These are phyloP conservation scores for Scaptomyza parva DNA, from an alignment of 2,888 invertebrate species.

Conservation along the genomic window DNA sequence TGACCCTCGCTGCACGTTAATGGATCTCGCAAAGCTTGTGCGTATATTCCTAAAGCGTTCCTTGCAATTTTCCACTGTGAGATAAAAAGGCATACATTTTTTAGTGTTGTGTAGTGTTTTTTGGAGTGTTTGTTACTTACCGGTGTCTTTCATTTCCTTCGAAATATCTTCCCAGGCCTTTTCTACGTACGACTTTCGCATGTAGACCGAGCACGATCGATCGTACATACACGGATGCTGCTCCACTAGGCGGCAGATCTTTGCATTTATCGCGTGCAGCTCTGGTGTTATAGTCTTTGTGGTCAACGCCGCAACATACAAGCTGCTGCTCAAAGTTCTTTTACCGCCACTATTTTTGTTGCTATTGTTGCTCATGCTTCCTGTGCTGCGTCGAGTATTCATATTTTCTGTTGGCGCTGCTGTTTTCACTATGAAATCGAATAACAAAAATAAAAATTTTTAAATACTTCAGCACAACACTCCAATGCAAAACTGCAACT, in stretches of 20 bases:
- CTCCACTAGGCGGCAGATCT: slow-evolving; percentile 80
- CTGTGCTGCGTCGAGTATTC: slow-evolving; percentile 16
- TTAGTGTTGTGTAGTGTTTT: not conserved
- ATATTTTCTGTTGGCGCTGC: slow-evolving; percentile 14
- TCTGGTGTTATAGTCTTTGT: slow-evolving; percentile 73
- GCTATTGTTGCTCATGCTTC: slow-evolving; percentile 10
- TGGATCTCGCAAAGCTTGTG: slow-evolving; percentile 82
- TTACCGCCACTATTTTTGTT: slow-evolving; percentile 29
- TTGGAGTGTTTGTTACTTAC: slow-evolving; percentile 60
- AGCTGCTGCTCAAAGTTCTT: slow-evolving; percentile 13
- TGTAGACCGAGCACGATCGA: slow-evolving; percentile 76
- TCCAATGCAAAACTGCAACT: slow-evolving; percentile 43
- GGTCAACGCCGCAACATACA: slow-evolving; percentile 32
- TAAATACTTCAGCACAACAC: slow-evolving; percentile 33
- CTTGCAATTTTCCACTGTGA: slow-evolving; percentile 78
- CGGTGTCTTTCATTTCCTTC: slow-evolving; percentile 76
- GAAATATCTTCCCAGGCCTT: slow-evolving; percentile 81
- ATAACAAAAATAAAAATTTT: slow-evolving; percentile 22
- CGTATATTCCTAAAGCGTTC: slow-evolving; percentile 84
- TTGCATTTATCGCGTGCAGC: slow-evolving; percentile 76
- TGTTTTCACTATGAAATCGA: slow-evolving; percentile 19
- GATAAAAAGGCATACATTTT: not conserved
- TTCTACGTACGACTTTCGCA: slow-evolving; percentile 78
- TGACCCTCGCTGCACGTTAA: slow-evolving; percentile 79
- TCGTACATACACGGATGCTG: slow-evolving; percentile 82